Conservation (phyloP, 2,113 vertebrate species). For the Fregata magnificens region DNA sequence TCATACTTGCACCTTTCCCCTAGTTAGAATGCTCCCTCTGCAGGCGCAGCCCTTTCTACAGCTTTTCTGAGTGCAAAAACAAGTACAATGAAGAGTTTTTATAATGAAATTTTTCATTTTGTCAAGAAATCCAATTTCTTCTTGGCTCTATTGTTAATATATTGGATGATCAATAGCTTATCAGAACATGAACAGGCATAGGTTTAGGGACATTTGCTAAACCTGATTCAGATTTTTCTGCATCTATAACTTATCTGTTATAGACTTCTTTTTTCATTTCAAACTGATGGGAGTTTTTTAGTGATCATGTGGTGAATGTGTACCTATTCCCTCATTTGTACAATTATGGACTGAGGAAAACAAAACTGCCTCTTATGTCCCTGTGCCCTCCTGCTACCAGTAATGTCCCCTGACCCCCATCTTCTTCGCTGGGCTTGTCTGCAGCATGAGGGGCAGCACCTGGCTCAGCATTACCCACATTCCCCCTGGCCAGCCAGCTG, state of each 20-base stretch:
- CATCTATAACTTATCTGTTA: not conserved
- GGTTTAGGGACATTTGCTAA: not conserved
- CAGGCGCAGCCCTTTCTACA: slow-evolving; percentile 28
- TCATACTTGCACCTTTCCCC: not conserved
- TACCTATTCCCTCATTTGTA: not conserved
- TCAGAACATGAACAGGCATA: not conserved
- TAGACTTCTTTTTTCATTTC: not conserved
- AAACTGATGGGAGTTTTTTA: not conserved
- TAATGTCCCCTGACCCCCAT: not conserved
- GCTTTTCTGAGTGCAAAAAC: not conserved
- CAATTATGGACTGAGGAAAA: not conserved
- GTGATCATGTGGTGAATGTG: not conserved
- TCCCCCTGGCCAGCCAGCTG: not conserved
- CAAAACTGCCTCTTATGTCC: not conserved
- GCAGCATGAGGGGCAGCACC: fast-evolving
- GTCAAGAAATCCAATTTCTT: not conserved
- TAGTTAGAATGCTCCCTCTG: slow-evolving; percentile 68
- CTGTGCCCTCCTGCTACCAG: not conserved
- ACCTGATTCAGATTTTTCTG: not conserved
- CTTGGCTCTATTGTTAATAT: not conserved
- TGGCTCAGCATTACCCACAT: not conserved
- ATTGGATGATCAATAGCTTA: not conserved
- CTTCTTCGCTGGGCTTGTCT: not conserved
- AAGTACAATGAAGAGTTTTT: not conserved
- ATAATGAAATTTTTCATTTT: not conserved